A percentile compares a stretch with the other conserved stretches of the same genome.
These are phyloP conservation scores for Hippasteria phrygiana DNA, from an alignment of 53 echinoderm and acorn worm genomes.

Conservation along the genomic window DNA sequence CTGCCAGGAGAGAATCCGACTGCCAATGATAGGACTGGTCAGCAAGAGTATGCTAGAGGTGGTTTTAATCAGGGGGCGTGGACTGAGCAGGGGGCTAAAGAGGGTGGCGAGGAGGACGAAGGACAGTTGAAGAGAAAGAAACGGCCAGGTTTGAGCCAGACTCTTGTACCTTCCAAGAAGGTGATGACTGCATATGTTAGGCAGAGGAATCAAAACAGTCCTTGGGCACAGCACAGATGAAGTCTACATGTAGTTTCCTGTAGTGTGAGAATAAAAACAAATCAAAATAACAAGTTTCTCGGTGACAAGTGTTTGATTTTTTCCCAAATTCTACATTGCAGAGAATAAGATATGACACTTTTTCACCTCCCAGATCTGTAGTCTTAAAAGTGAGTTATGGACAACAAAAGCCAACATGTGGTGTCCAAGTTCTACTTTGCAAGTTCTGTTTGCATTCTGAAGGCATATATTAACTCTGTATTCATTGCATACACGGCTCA, in stretches of 20 bases:
- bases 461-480: too few relatives aligned
- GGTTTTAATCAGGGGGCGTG: not conserved
- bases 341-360: too few relatives aligned
- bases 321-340: too few relatives aligned
- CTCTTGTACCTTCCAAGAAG: slow-evolving; percentile 79
- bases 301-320: too few relatives aligned
- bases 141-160: slow-evolving; percentile 72
- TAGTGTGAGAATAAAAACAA: too few relatives aligned
- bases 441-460: too few relatives aligned
- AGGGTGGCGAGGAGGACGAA: not conserved
- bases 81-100: not conserved
- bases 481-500: too few relatives aligned
- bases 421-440: too few relatives aligned
- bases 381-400: too few relatives aligned
- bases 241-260: not conserved
- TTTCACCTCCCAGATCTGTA: too few relatives aligned
- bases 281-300: too few relatives aligned
- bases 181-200: slow-evolving; percentile 69
- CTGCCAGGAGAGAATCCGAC: not conserved
- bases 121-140: slow-evolving; percentile 68
- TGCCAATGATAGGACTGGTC: not conserved
- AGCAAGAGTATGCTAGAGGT: not conserved
- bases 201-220: slow-evolving; percentile 69
- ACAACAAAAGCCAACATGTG: too few relatives aligned
- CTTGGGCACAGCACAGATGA: slow-evolving; percentile 76